Conservation (phyloP, 2,797 vertebrate species). For the Lepilemur septentrionalis region DNA sequence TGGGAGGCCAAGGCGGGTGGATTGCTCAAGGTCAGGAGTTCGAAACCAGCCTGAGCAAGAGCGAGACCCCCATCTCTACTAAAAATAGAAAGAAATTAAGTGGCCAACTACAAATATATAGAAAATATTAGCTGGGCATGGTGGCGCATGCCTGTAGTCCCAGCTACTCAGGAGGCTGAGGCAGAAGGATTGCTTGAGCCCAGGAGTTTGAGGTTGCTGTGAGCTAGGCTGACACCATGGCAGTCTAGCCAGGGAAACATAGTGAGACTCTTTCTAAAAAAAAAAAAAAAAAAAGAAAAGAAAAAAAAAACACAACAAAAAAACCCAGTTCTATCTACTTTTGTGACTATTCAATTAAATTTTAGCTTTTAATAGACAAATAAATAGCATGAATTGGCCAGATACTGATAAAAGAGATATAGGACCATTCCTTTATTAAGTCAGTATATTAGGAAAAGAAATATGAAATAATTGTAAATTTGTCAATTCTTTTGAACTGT, state of each 20-base stretch:
- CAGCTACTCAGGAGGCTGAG: not conserved
- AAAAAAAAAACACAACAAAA: no score
- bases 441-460: not conserved
- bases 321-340: not conserved
- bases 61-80: not conserved
- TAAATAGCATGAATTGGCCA: not conserved
- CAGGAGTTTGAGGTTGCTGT: not conserved
- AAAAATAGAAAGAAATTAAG: not conserved
- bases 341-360: slow-evolving; percentile 16
- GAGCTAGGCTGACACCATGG: not conserved
- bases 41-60: not conserved
- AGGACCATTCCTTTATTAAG: not conserved
- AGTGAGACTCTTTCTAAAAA: not conserved
- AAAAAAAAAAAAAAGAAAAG: not conserved
- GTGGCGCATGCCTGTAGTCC: no score
- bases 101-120: no score
- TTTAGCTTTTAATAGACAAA: not conserved
- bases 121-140: no score
- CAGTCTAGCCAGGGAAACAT: not conserved
- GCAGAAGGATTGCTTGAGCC: not conserved
- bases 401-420: slow-evolving; percentile 1
- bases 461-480: not conserved
- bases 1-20: not conserved
- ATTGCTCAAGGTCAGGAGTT: not conserved
- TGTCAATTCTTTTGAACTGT: not conserved